These are phyloP conservation scores for Anguilla japonica DNA, from an alignment of 2,113 vertebrate species.

Conservation along the genomic window DNA sequence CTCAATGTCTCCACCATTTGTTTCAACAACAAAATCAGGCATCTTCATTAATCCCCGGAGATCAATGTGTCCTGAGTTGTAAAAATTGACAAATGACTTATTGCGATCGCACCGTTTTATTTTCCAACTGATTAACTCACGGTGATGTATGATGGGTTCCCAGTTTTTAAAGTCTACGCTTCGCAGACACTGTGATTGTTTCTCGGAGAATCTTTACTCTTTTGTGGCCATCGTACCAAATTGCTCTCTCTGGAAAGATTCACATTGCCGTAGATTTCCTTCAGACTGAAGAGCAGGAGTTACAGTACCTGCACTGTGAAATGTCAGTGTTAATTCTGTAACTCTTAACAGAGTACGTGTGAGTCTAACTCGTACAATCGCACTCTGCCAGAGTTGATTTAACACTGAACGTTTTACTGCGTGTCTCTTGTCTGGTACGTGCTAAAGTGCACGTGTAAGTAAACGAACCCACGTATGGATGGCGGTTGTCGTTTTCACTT, in stretches of 20 bases:
- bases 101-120: slow-evolving; percentile 77
- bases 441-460: not conserved
- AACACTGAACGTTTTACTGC: no score
- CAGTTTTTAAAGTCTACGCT: slow-evolving; percentile 5
- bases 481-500: not conserved
- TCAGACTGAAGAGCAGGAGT: not conserved
- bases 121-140: slow-evolving; percentile 76
- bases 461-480: not conserved
- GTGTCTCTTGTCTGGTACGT: not conserved
- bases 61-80: slow-evolving; percentile 77
- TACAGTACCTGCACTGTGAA: not conserved
- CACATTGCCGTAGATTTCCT: not conserved
- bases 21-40: slow-evolving; percentile 74
- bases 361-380: no score
- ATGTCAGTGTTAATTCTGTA: no score
- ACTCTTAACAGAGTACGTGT: no score
- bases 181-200: not conserved
- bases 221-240: slow-evolving; percentile 21
- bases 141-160: slow-evolving; percentile 52
- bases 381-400: no score
- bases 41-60: slow-evolving; percentile 73
- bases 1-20: slow-evolving; percentile 68
- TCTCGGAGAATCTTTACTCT: slow-evolving; percentile 5
- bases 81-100: slow-evolving; percentile 81
- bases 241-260: not conserved